Evolutionary conservation across 1,140 invertebrate genomes (phyloP).

Genomic region (Euura lappo): DNA sequence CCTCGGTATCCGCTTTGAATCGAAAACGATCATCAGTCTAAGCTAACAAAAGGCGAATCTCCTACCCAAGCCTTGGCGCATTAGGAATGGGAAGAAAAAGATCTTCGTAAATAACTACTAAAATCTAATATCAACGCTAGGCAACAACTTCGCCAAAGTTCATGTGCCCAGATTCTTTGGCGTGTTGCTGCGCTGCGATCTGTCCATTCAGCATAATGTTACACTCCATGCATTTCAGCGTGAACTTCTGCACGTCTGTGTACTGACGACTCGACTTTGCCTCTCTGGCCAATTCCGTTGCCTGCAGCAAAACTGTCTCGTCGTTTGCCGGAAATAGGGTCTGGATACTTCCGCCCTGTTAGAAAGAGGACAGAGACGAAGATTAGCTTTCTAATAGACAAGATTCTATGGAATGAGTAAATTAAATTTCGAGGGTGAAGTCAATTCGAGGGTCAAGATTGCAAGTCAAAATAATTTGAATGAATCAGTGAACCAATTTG

Average conservation of each 20-base stretch:
- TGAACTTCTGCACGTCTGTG: conserved; percentile 89
- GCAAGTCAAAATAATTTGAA: no score
- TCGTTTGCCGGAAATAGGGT: conserved; percentile 85
- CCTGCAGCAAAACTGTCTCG: conserved; percentile 74
- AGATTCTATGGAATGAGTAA: conserved; percentile 3
- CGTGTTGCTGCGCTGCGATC: conserved; percentile 81
- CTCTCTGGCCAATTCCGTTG: conserved; percentile 83
- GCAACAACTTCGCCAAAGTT: conserved; percentile 82
- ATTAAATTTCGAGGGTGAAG: no score
- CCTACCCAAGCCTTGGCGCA: background rate
- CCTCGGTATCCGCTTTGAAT: background rate
- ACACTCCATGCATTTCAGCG: conserved; percentile 82
- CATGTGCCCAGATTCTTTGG: conserved; percentile 82
- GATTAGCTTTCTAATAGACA: conserved; percentile 3
- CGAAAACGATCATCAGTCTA: background rate
- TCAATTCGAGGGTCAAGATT: no score
- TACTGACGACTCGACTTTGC: conserved; percentile 87
- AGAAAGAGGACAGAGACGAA: conserved; percentile 30
- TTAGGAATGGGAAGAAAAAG: background rate
- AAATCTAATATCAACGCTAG: conserved; percentile 10
- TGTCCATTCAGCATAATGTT: conserved; percentile 77
- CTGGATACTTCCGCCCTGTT: conserved; percentile 70
- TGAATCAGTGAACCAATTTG: no score
- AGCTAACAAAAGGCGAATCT: no score
- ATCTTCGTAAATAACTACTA: background rate